phyloP scores from a whole-genome alignment of 2,888 invertebrate genomes.

The Tipula confusa region DNA sequence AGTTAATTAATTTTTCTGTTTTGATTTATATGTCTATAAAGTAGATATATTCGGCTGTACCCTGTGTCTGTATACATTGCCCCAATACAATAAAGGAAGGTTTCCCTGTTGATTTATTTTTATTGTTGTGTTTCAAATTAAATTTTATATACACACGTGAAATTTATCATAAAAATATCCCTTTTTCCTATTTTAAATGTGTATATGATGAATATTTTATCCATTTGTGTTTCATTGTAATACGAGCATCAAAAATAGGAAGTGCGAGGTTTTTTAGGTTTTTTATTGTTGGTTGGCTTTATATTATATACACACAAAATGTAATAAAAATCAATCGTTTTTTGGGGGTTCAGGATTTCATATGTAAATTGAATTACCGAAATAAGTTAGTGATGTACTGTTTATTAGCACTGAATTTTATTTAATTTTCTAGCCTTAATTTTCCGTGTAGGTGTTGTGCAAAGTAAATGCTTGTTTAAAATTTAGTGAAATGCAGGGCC shows the following conservation, averaged over 20 bases:
- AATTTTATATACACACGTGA: background rate
- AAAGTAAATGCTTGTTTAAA: too few species aligned
- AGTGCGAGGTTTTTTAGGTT: background rate
- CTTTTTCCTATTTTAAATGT: background rate
- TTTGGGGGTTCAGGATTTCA: background rate
- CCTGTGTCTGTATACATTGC: background rate
- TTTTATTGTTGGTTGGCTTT: background rate
- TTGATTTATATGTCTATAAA: background rate
- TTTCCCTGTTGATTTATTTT: background rate
- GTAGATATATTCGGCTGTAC: background rate
- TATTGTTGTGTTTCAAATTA: background rate
- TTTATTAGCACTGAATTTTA: too few species aligned
- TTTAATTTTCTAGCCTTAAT: too few species aligned
- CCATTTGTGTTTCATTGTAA: background rate
- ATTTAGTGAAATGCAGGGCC: too few species aligned
- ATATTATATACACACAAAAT: background rate
- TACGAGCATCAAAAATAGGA: background rate
- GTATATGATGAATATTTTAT: background rate
- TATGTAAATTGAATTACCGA: background rate
- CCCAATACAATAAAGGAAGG: background rate
- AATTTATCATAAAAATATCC: background rate
- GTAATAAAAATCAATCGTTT: background rate
- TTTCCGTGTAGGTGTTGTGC: too few species aligned
- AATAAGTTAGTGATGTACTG: background rate
- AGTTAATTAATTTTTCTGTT: background rate